Base-by-base conservation (phyloP, 2,113 vertebrate genomes). In the Romanogobio albipinnatus region DNA sequence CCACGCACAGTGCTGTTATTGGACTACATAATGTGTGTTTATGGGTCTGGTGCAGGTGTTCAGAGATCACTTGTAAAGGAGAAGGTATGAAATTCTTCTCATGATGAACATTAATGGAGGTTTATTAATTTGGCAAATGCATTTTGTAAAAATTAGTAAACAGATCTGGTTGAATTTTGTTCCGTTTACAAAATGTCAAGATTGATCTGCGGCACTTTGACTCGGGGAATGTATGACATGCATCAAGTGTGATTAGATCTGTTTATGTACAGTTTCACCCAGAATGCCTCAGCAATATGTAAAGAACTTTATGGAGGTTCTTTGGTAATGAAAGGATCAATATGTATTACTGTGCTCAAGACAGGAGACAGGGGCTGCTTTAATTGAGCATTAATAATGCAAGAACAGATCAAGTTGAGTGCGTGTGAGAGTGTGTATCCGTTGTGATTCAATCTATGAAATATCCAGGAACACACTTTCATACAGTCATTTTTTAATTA, bases 381-480 rank as follows among this genome's bases (percentile, higher is more conserved):
- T 94, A 91, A 93, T 94, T 95, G 91, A 91, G 90, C 91, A 94
- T 94, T 91, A 94, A 94, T 93, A 94, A 93, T 93, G 90, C 90
- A 92, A 85, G 36, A 85, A 80, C 80, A 87, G 49, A 82, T 49
- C 5, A 15, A 83, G 81, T 61, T 68, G 70, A 68, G 62, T 85
- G 86, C 59, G 61, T 39, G 56, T 82, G 24, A 45, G 26, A 64
- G 45, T 79, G 36, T 74, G 74, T 87, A 43, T 75, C 26, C 9
- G 9, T 26, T 10, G 53, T n/a, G 36, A 71, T 53, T 36, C 36
- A 51, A 76, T 22, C 70, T 71, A 53, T 29, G 3, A 76, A 56
- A 76, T 56, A 53, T 56, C 47, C 47, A 15, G 7, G 24, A 53
- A 51, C 1, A 9, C 9, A 26, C 36, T 39, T 43, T 71, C 19